phyloP scores from a whole-genome alignment of 1,140 invertebrate genomes.

The Sminthurides bifidus region DNA sequence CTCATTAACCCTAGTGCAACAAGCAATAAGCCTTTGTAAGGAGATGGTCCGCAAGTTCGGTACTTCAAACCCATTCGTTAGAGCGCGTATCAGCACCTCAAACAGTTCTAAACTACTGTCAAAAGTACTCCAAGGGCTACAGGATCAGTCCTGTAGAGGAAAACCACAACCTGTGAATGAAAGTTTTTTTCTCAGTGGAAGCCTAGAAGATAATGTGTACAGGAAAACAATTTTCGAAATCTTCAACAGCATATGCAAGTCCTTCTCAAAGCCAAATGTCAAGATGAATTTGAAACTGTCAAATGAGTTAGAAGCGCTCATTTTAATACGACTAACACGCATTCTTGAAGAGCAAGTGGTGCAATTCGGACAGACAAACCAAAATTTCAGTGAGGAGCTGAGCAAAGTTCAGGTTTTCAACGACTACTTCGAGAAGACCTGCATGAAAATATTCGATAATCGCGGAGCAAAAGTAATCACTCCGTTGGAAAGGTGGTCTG shows the following conservation, averaged over 20 bases:
- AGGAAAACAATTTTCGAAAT: not conserved
- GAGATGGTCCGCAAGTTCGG: not conserved
- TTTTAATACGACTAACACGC: not conserved
- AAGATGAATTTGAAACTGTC: not conserved
- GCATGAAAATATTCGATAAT: not conserved
- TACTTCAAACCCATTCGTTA: not conserved
- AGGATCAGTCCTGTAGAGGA: not conserved
- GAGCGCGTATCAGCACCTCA: too few relatives aligned
- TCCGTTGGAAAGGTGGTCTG: not conserved
- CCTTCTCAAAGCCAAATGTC: not conserved
- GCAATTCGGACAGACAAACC: not conserved
- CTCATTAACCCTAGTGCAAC: not conserved
- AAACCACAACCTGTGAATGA: too few relatives aligned
- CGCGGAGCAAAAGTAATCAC: not conserved
- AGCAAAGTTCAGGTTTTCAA: not conserved
- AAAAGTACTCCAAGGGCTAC: not conserved
- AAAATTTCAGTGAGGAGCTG: not conserved
- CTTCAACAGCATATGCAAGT: not conserved
- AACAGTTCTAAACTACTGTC: not conserved
- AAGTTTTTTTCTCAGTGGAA: not conserved
- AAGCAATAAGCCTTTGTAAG: not conserved
- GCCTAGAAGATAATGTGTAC: not conserved
- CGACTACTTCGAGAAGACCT: not conserved
- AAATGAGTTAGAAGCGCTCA: not conserved
- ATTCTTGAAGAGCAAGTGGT: constrained; percentile 4